Conservation (phyloP, 2,888 invertebrate species). For the Brenthis daphne region DNA sequence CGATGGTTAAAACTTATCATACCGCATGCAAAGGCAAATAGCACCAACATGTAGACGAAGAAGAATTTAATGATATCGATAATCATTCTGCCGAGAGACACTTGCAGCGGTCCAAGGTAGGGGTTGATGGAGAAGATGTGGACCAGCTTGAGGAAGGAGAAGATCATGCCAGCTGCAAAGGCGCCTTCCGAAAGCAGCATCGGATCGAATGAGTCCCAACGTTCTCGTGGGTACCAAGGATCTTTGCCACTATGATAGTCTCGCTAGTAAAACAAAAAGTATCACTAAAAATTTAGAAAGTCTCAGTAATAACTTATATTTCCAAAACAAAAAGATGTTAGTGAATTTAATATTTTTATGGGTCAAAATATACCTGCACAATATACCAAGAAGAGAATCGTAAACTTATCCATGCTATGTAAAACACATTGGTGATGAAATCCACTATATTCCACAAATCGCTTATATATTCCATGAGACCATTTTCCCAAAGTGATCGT, state of each 20-base stretch:
- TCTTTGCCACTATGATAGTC: conserved; percentile 87
- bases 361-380: conserved; percentile 86
- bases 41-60: conserved; percentile 94
- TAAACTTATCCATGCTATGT: conserved; percentile 95
- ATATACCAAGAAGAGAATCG: conserved; percentile 94
- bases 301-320: too few species aligned
- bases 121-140: conserved; percentile 99
- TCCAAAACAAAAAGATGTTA: background rate
- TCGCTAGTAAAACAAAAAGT: conserved; percentile 68
- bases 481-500: conserved; percentile 94
- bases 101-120: conserved; percentile 95
- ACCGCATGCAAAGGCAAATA: conserved; percentile 98
- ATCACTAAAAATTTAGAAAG: too few species aligned
- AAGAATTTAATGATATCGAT: conserved; percentile 98
- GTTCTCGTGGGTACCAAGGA: conserved; percentile 93
- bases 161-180: conserved; percentile 98
- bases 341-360: background rate
- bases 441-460: conserved; percentile 99
- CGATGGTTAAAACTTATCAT: conserved; percentile 31
- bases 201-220: conserved; percentile 98
- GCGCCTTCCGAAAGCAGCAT: conserved; percentile 96
- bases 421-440: conserved; percentile 97
- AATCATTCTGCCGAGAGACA: conserved; percentile 96
- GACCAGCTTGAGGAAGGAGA: conserved; percentile 96
- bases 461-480: conserved; percentile 93